Evolutionary conservation across 2,888 invertebrate genomes (phyloP).

Genomic region (Thelaira solivaga): DNA sequence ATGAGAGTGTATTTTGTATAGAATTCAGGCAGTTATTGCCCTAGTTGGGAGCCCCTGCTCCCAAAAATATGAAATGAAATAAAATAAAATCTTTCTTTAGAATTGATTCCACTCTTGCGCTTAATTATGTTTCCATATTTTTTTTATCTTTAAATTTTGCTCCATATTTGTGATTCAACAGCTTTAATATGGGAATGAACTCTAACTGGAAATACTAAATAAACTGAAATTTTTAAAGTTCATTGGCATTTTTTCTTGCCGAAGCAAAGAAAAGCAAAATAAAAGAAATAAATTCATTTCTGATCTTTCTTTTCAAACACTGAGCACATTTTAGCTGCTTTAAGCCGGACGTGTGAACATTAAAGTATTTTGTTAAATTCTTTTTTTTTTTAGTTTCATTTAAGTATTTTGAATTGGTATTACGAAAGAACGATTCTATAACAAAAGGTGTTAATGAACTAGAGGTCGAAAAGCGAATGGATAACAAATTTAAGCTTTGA

Average conservation of each 20-base stretch:
- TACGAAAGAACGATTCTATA: conserved; percentile 27
- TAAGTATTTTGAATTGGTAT: conserved; percentile 42
- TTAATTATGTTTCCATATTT: too few species aligned
- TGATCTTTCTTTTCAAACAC: conserved; percentile 47
- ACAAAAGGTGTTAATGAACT: conserved; percentile 60
- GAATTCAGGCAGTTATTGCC: too few species aligned
- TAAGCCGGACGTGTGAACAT: conserved; percentile 58
- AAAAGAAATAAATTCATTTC: conserved; percentile 6
- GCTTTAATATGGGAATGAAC: background rate
- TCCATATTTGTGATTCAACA: too few species aligned
- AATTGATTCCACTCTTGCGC: too few species aligned
- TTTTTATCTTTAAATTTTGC: too few species aligned
- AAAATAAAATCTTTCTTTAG: too few species aligned
- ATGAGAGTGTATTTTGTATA: too few species aligned
- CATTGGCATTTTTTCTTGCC: conserved; percentile 42
- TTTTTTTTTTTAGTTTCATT: background rate
- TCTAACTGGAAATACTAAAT: background rate
- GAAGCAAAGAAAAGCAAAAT: background rate
- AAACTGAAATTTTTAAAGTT: conserved; percentile 37
- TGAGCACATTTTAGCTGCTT: conserved; percentile 46
- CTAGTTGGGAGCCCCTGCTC: too few species aligned
- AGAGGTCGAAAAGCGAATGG: conserved; percentile 46
- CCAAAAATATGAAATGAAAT: too few species aligned
- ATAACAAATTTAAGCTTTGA: background rate
- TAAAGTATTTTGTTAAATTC: conserved; percentile 7